Base-by-base conservation (phyloP, 2,113 vertebrate genomes). In the Psephotus haematonotus region DNA sequence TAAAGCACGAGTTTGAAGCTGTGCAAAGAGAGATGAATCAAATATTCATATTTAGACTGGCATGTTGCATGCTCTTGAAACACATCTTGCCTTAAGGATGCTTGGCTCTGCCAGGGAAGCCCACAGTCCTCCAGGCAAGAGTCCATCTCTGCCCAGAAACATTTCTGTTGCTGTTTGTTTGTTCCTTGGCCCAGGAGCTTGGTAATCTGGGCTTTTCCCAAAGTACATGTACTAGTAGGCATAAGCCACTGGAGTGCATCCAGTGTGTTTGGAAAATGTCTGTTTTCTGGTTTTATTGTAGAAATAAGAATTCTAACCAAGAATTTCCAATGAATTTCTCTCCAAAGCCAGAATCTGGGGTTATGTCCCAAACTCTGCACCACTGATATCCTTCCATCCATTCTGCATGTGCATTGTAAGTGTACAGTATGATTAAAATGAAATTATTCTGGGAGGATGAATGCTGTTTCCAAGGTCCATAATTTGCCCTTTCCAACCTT, bases 191-290 rank as follows among this genome's bases (percentile, higher is more conserved):
- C 43, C 82, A 83, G 71, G 69, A 91, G 6, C 67, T 50, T 77
- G 63, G n/a, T 77, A 86, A 63, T 89, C 78, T 93, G 94, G 76
- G 71, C 7, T 94, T 78, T 88, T 93, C 49, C 90, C 92, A 92
- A 88, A 94, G 79, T 74, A 50, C 49, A 67, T 74, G 78, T 87
- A n/a, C 35, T 85, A 90, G 70, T 80, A 82, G 49, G 52, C 65
- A n/a, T 17, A 69, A 78, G 44, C 74, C 31, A 44, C 70, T 69
- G 59, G 59, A 57, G 17, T 41, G 53, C 3, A 4, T 65, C 50
- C 89, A 92, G 47, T 25, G n/a, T 31, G 2, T n/a, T 90, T 91
- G n/a, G 75, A 91, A 94, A 59, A 62, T 62, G 35, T 37, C 57
- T 86, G 9, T 3, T 91, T 77, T 77, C 70, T 90, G 63, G n/a